Conservation (phyloP, 2,113 vertebrate genomes). For the Myiozetetes cayanensis region DNA sequence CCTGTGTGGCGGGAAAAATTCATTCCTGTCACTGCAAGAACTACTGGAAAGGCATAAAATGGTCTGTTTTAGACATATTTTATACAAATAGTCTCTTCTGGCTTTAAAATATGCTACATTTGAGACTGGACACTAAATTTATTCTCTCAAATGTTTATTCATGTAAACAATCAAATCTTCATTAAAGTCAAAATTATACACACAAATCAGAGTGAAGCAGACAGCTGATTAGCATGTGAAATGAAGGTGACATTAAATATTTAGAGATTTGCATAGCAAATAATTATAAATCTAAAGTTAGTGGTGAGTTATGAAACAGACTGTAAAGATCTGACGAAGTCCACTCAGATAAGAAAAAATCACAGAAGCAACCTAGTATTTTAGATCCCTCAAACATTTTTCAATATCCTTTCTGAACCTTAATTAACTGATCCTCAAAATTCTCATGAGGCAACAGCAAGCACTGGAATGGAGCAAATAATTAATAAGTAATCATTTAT, state of each 20-base stretch:
- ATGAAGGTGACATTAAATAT: conserved; percentile 30
- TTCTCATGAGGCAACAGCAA: neutral
- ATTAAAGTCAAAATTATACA: conserved; percentile 2
- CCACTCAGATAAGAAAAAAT: neutral
- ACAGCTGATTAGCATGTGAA: conserved; percentile 18
- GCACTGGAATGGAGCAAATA: neutral
- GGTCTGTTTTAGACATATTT: neutral
- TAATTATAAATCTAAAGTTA: conserved; percentile 29
- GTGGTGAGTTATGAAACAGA: conserved; percentile 11
- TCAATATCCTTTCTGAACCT: neutral
- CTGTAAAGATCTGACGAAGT: neutral
- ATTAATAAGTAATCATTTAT: conserved; percentile 34
- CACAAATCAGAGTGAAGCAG: conserved; percentile 15
- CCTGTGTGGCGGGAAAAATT: conserved; percentile 19
- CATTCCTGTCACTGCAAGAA: neutral
- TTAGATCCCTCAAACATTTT: neutral
- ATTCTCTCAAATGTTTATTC: conserved; percentile 18
- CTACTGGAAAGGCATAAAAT: neutral
- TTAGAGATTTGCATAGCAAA: conserved; percentile 20
- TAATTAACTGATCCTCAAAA: conserved; percentile 43
- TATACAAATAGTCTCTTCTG: conserved; percentile 21
- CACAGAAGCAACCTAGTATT: neutral
- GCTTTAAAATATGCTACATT: neutral
- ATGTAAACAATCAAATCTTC: conserved; percentile 19
- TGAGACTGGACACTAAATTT: conserved; percentile 24